Conservation (phyloP, 2,888 invertebrate species). For the Eucera pruinosa region DNA sequence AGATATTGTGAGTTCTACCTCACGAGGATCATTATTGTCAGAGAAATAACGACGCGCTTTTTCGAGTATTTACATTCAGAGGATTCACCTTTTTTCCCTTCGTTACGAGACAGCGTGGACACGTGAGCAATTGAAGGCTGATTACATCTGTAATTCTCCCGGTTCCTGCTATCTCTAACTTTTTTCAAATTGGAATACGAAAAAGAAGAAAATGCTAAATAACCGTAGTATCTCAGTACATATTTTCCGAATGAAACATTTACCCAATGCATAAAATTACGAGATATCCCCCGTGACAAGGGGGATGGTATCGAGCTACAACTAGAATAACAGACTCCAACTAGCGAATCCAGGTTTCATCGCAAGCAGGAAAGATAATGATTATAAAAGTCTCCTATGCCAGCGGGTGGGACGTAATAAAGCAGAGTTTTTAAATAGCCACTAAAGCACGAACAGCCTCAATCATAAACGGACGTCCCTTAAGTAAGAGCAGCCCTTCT, state of each 20-base stretch:
- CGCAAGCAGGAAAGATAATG: constrained; percentile 60
- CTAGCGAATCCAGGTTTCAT: constrained; percentile 54
- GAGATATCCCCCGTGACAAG: constrained; percentile 15
- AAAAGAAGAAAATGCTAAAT: background rate
- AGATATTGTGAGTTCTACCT: constrained; percentile 7
- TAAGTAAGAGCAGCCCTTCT: constrained; percentile 73
- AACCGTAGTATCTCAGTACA: constrained; percentile 11
- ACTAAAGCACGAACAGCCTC: constrained; percentile 74
- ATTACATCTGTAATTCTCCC: background rate
- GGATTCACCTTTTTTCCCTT: constrained; percentile 7
- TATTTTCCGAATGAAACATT: constrained; percentile 8
- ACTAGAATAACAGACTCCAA: constrained; percentile 30
- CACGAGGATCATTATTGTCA: constrained; percentile 1
- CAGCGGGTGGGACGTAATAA: constrained; percentile 70
- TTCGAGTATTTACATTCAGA: constrained; percentile 4
- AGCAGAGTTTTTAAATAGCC: constrained; percentile 75
- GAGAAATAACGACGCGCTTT: constrained; percentile 9
- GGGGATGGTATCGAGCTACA: background rate
- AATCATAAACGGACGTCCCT: constrained; percentile 79
- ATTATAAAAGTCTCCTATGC: constrained; percentile 68
- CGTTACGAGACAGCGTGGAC: background rate
- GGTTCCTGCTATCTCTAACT: background rate
- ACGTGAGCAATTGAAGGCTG: background rate
- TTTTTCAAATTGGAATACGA: constrained; percentile 8
- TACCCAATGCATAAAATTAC: constrained; percentile 34